A percentile compares a stretch with the other conserved stretches of the same genome.
Evolutionary conservation across 2,888 invertebrate genomes (phyloP).

Genomic region (Apeira syringaria): DNA sequence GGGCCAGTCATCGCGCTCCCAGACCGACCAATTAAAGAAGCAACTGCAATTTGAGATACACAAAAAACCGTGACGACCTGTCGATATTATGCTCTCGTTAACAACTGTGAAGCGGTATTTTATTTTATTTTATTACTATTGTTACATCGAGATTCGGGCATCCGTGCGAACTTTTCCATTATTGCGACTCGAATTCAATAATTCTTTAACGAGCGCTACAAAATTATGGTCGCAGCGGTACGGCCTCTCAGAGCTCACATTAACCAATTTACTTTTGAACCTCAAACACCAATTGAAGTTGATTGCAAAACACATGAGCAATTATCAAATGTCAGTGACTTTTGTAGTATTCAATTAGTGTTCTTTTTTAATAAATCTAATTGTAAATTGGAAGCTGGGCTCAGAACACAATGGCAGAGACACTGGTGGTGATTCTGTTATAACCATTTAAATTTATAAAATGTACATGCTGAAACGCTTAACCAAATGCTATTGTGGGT

Average conservation of each 20-base stretch:
- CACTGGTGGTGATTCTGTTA: too few relatives aligned
- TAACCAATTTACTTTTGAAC: conserved; percentile 6
- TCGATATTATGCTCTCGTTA: conserved; percentile 69
- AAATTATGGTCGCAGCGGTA: conserved; percentile 1
- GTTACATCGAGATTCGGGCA: conserved; percentile 15
- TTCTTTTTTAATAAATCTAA: background rate
- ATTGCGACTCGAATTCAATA: conserved; percentile 6
- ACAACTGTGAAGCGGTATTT: conserved; percentile 41
- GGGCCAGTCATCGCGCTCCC: conserved; percentile 67
- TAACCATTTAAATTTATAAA: too few relatives aligned
- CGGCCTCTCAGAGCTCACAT: background rate
- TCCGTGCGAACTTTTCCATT: conserved; percentile 22
- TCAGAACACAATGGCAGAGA: conserved; percentile 7
- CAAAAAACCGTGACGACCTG: conserved; percentile 65
- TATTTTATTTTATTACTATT: conserved; percentile 27
- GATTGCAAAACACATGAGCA: conserved; percentile 12
- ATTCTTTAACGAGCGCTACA: conserved; percentile 8
- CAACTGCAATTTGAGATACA: conserved; percentile 65
- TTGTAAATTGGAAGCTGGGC: conserved; percentile 4
- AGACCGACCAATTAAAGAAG: conserved; percentile 72
- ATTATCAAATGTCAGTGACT: conserved; percentile 9
- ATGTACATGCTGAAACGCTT: too few relatives aligned
- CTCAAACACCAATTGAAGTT: conserved; percentile 7
- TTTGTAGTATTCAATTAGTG: conserved; percentile 1
- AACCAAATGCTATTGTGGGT: too few relatives aligned